These are phyloP conservation scores for Eidolon dupreanum DNA, from an alignment of 2,797 vertebrate genomes.

Conservation along the genomic window DNA sequence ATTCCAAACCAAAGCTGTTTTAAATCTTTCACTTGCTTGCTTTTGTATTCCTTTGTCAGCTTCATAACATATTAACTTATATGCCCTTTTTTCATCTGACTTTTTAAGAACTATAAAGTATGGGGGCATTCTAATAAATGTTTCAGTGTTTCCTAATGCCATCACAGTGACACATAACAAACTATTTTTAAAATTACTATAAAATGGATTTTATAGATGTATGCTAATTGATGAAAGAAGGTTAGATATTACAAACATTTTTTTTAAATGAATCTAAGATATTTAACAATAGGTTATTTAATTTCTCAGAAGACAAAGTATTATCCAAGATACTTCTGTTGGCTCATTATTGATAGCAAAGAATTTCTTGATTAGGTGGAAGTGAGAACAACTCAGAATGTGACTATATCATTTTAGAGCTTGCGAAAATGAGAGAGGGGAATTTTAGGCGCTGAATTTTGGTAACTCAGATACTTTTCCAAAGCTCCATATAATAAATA, in stretches of 20 bases:
- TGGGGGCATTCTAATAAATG: background rate
- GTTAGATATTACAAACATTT: background rate
- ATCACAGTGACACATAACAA: background rate
- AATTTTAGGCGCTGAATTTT: background rate
- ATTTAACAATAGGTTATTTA: background rate
- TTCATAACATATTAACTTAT: conserved; percentile 65
- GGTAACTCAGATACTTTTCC: background rate
- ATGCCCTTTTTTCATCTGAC: conserved; percentile 65
- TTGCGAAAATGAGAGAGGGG: background rate
- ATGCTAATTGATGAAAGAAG: background rate
- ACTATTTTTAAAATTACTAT: background rate
- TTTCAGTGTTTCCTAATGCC: background rate
- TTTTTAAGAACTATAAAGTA: conserved; percentile 61
- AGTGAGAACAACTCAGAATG: background rate
- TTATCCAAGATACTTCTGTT: background rate
- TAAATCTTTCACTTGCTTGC: conserved; percentile 72
- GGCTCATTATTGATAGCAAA: background rate
- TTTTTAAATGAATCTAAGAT: background rate
- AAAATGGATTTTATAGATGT: background rate
- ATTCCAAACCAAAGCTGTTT: conserved; percentile 81
- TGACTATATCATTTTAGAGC: background rate
- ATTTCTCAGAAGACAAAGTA: background rate
- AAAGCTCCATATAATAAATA: background rate
- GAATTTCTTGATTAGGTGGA: background rate
- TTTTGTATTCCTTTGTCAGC: conserved; percentile 60